Conservation (phyloP, 1,140 invertebrate species). For the Aphidius ervi region DNA sequence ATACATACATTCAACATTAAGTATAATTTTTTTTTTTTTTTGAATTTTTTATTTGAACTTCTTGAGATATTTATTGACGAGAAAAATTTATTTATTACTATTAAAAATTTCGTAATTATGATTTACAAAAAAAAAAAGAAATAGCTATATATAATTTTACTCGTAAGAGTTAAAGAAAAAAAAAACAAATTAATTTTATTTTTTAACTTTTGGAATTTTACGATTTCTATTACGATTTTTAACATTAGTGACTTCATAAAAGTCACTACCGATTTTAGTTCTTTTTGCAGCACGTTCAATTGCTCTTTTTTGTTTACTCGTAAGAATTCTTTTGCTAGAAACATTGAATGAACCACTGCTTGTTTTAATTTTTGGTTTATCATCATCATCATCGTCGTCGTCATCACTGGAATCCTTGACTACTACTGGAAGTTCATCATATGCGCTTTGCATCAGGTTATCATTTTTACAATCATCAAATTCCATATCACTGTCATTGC, state of each 20-base stretch:
- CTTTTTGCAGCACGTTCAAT: constrained; percentile 69
- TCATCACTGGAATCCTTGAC: constrained; percentile 29
- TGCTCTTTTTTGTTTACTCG: constrained; percentile 73
- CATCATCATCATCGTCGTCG: constrained; percentile 32
- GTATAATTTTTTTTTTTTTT: too few relatives aligned
- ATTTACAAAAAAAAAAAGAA: neutral
- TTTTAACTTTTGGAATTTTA: constrained; percentile 47
- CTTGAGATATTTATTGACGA: too few relatives aligned
- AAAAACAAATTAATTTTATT: constrained; percentile 24
- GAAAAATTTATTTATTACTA: too few relatives aligned
- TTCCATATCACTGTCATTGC: constrained; percentile 16
- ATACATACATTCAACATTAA: too few relatives aligned
- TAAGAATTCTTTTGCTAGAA: constrained; percentile 58
- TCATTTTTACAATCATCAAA: constrained; percentile 36
- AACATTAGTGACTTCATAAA: constrained; percentile 89
- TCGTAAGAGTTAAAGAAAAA: constrained; percentile 1
- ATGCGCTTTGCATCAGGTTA: constrained; percentile 42
- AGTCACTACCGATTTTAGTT: constrained; percentile 89
- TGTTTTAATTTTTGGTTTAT: constrained; percentile 43
- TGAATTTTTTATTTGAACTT: too few relatives aligned
- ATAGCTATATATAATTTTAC: neutral
- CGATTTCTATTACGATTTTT: constrained; percentile 79
- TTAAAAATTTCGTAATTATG: neutral
- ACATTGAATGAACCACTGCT: constrained; percentile 63
- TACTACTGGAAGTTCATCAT: constrained; percentile 42